Evolutionary conservation across 2,888 invertebrate species (phyloP).

Genomic region (Drosophila nigricruria): DNA sequence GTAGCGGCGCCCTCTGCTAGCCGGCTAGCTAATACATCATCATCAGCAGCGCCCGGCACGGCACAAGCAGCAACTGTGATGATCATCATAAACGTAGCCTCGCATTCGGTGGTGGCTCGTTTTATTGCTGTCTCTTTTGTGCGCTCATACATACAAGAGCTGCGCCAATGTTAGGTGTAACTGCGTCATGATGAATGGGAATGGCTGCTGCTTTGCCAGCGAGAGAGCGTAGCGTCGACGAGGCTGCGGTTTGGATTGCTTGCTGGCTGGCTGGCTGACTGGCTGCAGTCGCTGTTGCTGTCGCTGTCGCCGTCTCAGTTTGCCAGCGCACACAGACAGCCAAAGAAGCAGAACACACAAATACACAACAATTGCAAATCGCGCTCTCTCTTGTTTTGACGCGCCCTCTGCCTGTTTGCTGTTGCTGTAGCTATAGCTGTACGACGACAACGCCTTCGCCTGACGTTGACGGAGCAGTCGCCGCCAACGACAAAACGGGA

Average conservation of each 20-base stretch:
- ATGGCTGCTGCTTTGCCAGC: conserved; percentile 41
- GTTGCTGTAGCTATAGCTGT: conserved; percentile 28
- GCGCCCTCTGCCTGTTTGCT: conserved; percentile 55
- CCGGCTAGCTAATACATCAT: conserved; percentile 47
- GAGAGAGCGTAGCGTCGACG: conserved; percentile 11
- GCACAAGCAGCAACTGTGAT: conserved; percentile 11
- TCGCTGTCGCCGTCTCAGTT: conserved; percentile 62
- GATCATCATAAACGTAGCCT: conserved; percentile 24
- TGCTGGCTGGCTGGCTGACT: conserved; percentile 26
- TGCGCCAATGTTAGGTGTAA: conserved; percentile 58
- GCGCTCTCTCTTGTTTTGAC: conserved; percentile 59
- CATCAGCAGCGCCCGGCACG: conserved; percentile 14
- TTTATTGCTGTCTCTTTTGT: conserved; percentile 58
- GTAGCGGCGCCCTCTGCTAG: conserved; percentile 28
- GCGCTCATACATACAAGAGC: conserved; percentile 14
- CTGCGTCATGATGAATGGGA: conserved; percentile 65
- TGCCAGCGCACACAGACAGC: conserved; percentile 38
- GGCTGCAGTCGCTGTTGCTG: conserved; percentile 16
- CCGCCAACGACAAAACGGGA: conserved; percentile 59
- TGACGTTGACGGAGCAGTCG: conserved; percentile 44
- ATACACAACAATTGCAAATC: conserved; percentile 52
- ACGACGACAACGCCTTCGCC: conserved; percentile 38
- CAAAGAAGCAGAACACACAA: conserved; percentile 35
- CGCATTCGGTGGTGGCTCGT: conserved; percentile 47
- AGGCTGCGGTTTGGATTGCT: conserved; percentile 36